Evolutionary conservation across 2,797 vertebrate species (phyloP).

Genomic region (Balearica regulorum): DNA sequence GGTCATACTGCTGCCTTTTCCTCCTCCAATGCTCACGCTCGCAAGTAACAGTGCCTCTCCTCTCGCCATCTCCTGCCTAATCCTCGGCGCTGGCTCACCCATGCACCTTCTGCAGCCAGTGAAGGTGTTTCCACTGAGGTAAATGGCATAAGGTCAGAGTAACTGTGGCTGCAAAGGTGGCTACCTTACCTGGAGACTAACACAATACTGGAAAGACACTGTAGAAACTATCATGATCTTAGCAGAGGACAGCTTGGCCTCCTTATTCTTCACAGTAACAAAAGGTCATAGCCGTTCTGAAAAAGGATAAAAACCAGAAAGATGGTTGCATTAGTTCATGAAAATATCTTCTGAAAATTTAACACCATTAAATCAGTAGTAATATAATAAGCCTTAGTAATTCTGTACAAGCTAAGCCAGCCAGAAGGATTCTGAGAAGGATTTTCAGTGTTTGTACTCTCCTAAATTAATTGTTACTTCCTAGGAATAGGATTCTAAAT

Average conservation of each 20-base stretch:
- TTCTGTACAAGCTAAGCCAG: neutral
- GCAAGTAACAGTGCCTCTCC: neutral
- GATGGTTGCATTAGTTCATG: neutral
- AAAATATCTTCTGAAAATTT: neutral
- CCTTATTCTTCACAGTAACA: neutral
- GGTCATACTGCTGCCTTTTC: neutral
- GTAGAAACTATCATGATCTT: neutral
- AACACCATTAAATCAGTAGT: neutral
- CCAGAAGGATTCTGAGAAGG: neutral
- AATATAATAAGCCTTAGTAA: slow-evolving; percentile 12
- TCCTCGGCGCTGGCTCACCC: neutral
- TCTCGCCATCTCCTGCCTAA: neutral
- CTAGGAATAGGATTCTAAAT: neutral
- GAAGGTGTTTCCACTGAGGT: neutral
- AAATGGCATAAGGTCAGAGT: neutral
- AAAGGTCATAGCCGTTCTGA: neutral
- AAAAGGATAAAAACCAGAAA: neutral
- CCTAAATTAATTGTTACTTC: neutral
- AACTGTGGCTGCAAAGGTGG: neutral
- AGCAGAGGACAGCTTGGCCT: neutral
- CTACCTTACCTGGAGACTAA: neutral
- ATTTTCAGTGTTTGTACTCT: neutral
- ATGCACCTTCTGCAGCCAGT: neutral
- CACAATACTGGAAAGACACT: fast-evolving
- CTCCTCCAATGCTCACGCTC: neutral